Evolutionary conservation across 2,888 invertebrate species (phyloP).

Genomic region (Parascotia fuliginaria): DNA sequence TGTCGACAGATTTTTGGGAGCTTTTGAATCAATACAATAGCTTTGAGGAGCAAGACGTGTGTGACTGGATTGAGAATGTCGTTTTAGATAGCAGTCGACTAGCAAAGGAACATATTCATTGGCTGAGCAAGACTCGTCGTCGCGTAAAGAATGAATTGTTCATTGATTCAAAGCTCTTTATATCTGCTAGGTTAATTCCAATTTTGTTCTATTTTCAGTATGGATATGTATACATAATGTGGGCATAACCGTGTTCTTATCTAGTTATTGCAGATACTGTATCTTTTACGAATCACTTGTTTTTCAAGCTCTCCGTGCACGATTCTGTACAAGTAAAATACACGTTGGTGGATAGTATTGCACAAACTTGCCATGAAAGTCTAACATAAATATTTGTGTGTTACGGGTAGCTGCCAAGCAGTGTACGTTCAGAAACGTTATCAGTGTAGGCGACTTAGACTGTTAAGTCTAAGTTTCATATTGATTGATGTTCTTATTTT

Average conservation of each 20-base stretch:
- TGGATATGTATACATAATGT: background rate
- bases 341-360: too few relatives aligned
- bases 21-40: constrained; percentile 52
- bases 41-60: constrained; percentile 39
- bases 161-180: constrained; percentile 35
- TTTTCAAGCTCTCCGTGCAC: background rate
- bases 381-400: too few relatives aligned
- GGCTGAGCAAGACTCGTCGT: constrained; percentile 28
- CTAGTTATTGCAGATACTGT: background rate
- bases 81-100: constrained; percentile 28
- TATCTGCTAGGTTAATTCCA: constrained; percentile 21
- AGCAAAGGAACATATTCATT: constrained; percentile 36
- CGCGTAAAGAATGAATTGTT: constrained; percentile 34
- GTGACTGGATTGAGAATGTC: constrained; percentile 39
- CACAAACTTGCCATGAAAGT: too few relatives aligned
- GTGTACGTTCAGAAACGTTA: too few relatives aligned
- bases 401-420: too few relatives aligned
- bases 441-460: too few relatives aligned
- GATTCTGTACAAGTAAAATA: too few relatives aligned
- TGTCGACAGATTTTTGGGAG: constrained; percentile 64
- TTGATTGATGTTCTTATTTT: too few relatives aligned
- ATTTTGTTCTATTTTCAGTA: constrained; percentile 10
- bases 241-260: background rate
- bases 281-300: background rate
- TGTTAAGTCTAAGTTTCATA: too few relatives aligned